Percentiles rank a stretch among this genome's conserved stretches.
Conservation (phyloP, 2,797 vertebrate genomes). For the Phalanger gymnotis region DNA sequence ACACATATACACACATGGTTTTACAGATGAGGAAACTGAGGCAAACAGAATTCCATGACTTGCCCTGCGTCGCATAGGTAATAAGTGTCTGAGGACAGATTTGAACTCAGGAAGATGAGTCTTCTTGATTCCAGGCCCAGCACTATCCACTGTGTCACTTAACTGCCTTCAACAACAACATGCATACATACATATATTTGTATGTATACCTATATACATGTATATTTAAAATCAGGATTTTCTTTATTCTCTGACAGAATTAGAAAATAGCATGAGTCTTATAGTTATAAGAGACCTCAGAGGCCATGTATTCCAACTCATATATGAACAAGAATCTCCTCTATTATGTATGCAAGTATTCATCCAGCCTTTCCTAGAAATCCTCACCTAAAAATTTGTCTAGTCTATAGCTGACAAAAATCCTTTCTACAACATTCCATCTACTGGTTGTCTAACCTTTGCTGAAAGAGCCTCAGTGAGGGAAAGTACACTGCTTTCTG, state of each 20-base stretch:
- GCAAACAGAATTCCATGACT: too few species aligned
- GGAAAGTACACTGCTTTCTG: neutral
- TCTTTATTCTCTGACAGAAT: neutral
- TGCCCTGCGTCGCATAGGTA: too few species aligned
- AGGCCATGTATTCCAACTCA: neutral
- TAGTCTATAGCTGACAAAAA: neutral
- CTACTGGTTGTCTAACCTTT: neutral
- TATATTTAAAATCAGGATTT: neutral
- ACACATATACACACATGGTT: neutral
- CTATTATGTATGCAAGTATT: neutral
- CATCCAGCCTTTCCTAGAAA: neutral
- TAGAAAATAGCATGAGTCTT: neutral
- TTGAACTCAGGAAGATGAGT: too few species aligned
- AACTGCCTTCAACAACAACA: too few species aligned
- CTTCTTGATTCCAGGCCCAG: too few species aligned
- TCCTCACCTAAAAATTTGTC: neutral
- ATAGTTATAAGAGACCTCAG: neutral
- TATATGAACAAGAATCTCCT: neutral
- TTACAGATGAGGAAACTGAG: neutral
- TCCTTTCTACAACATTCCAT: neutral
- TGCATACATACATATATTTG: neutral
- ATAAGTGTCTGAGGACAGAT: too few species aligned
- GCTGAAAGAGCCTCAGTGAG: neutral
- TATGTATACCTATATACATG: too few species aligned
- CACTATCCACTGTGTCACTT: too few species aligned